phyloP scores from a whole-genome alignment of 2,888 invertebrate genomes.

The Autographa gamma region DNA sequence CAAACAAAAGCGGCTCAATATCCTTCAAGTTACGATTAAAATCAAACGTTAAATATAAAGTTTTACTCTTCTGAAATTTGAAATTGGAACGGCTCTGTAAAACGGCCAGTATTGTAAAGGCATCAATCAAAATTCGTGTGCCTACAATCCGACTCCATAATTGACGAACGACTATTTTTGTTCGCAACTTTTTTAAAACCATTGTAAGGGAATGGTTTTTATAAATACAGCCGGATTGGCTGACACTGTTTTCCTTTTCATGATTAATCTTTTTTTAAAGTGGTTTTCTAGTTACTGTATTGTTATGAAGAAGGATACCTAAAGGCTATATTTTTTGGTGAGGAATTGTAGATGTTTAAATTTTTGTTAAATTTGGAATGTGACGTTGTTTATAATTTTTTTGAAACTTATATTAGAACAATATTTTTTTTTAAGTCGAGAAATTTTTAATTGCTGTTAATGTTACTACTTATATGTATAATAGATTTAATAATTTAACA shows the following conservation, averaged over 20 bases:
- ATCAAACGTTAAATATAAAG: slow-evolving; percentile 30
- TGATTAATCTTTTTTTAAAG: slow-evolving; percentile 1
- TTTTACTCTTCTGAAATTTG: slow-evolving; percentile 38
- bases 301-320: not conserved
- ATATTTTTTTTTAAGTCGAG: too few species aligned
- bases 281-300: not conserved
- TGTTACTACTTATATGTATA: too few species aligned
- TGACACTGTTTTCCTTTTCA: not conserved
- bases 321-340: not conserved
- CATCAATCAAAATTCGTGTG: slow-evolving; percentile 39
- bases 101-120: slow-evolving; percentile 18
- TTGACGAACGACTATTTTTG: slow-evolving; percentile 15
- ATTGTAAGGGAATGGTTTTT: not conserved
- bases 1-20: not conserved
- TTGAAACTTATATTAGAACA: too few species aligned
- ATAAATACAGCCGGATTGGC: not conserved
- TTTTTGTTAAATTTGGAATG: too few species aligned
- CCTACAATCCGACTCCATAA: slow-evolving; percentile 14
- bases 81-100: slow-evolving; percentile 16
- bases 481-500: too few species aligned
- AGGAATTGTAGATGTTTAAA: not conserved
- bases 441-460: too few species aligned
- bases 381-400: too few species aligned
- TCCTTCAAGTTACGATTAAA: not conserved
- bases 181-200: not conserved